Conservation (phyloP, 2,888 invertebrate species). For the Idaea straminata region DNA sequence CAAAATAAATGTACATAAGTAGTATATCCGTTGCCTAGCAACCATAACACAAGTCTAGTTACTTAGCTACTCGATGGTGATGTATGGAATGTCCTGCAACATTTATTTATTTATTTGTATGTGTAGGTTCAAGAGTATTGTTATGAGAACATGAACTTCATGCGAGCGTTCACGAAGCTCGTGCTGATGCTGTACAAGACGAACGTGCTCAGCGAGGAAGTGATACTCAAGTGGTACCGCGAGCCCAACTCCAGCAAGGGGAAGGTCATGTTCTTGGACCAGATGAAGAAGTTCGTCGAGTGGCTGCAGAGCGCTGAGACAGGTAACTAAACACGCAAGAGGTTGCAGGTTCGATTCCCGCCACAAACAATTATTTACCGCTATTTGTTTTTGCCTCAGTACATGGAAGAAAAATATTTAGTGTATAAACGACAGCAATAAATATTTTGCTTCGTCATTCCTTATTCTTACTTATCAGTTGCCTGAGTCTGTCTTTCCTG, state of each 20-base stretch:
- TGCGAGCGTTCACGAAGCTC: conserved; percentile 99
- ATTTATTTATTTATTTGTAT: too few species aligned
- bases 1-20: too few species aligned
- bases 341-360: too few species aligned
- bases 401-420: too few species aligned
- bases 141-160: conserved; percentile 99
- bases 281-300: conserved; percentile 98
- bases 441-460: too few species aligned
- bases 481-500: too few species aligned
- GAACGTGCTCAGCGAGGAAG: conserved; percentile 96
- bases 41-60: too few species aligned
- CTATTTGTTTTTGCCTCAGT: background rate
- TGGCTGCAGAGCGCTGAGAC: conserved; percentile 99
- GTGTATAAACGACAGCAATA: too few species aligned
- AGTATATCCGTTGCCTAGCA: too few species aligned
- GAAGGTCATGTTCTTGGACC: conserved; percentile 98
- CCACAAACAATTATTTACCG: background rate
- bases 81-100: too few species aligned
- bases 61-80: too few species aligned
- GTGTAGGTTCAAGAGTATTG: conserved; percentile 94
- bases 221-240: conserved; percentile 97
- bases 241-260: conserved; percentile 95
- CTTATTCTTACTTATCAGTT: too few species aligned
- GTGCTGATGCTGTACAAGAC: conserved; percentile 97
- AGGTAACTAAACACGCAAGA: conserved; percentile 62